A percentile compares a stretch with the other conserved stretches of the same genome.
Evolutionary conservation across 2,888 invertebrate genomes (phyloP).

Genomic region (Diplazon laetatorius): DNA sequence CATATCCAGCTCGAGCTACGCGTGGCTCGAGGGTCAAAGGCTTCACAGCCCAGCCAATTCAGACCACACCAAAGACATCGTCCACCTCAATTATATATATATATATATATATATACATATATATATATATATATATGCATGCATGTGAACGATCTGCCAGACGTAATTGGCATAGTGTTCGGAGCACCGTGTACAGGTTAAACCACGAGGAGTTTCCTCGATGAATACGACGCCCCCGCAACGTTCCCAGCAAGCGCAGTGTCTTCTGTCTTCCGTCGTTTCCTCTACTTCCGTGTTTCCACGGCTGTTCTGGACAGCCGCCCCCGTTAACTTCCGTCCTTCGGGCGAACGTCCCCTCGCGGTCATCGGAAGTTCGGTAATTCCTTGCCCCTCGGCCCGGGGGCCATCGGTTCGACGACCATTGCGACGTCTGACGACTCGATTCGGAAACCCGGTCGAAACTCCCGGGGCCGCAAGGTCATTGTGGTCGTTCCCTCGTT

Average conservation of each 20-base stretch:
- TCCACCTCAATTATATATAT: background rate
- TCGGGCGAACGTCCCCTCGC: slow-evolving; percentile 51
- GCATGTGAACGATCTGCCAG: slow-evolving; percentile 2
- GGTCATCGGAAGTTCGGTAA: slow-evolving; percentile 58
- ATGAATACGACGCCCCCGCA: slow-evolving; percentile 31
- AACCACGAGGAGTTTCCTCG: slow-evolving; percentile 19
- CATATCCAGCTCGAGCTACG: background rate
- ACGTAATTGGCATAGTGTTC: slow-evolving; percentile 40
- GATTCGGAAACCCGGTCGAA: slow-evolving; percentile 44
- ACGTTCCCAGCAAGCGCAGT: slow-evolving; percentile 23
- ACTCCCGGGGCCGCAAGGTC: slow-evolving; percentile 27
- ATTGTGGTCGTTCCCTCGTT: slow-evolving; percentile 35
- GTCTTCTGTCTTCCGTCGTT: slow-evolving; percentile 36
- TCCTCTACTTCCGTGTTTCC: slow-evolving; percentile 27
- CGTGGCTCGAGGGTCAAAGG: background rate
- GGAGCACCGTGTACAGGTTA: slow-evolving; percentile 12
- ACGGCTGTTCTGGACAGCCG: slow-evolving; percentile 29
- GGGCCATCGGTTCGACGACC: slow-evolving; percentile 20
- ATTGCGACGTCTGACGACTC: slow-evolving; percentile 11
- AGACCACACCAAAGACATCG: background rate
- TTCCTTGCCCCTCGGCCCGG: slow-evolving; percentile 53
- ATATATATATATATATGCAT: background rate
- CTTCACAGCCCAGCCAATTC: background rate
- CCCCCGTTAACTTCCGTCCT: slow-evolving; percentile 45
- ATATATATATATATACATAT: background rate